Conservation (phyloP, 92 coral and sea anemone species). For the Chrysogorgia sp. region DNA sequence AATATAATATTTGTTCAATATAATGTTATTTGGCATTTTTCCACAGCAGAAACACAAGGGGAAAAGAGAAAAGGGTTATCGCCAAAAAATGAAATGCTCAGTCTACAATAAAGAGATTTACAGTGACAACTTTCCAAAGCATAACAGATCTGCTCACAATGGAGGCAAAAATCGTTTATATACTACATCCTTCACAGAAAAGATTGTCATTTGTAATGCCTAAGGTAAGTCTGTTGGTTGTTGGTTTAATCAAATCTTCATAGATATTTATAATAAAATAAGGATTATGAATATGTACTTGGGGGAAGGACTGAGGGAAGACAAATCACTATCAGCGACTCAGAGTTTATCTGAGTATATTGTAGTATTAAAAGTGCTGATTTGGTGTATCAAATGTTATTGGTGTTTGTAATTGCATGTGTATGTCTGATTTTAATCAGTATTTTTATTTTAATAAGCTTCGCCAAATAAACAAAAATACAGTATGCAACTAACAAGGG, state of each 20-base stretch:
- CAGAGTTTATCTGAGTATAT: constrained; percentile 4
- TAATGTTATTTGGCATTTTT: not conserved
- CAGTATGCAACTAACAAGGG: too few species aligned
- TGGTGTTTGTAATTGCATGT: constrained; percentile 5
- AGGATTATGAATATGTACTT: constrained; percentile 5
- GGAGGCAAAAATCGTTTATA: constrained; percentile 5
- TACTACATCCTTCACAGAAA: constrained; percentile 33
- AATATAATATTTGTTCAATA: not conserved
- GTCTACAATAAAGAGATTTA: constrained; percentile 20
- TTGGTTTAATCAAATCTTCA: not conserved
- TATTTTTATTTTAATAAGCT: too few species aligned
- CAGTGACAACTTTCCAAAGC: constrained; percentile 33
- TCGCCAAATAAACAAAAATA: too few species aligned
- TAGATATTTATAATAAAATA: not conserved
- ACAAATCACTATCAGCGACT: not conserved
- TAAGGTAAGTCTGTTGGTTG: constrained; percentile 1
- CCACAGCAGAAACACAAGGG: not conserved
- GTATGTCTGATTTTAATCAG: not conserved
- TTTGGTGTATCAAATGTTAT: too few species aligned
- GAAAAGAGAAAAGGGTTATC: not conserved
- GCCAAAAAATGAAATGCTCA: constrained; percentile 30
- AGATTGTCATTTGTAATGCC: constrained; percentile 15
- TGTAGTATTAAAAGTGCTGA: too few species aligned
- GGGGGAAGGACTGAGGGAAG: not conserved
- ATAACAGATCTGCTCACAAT: constrained; percentile 24